A percentile compares a stretch with the other conserved stretches of the same genome.
Evolutionary conservation across 2,888 invertebrate species (phyloP).

Genomic region (Chymomyza amoena): DNA sequence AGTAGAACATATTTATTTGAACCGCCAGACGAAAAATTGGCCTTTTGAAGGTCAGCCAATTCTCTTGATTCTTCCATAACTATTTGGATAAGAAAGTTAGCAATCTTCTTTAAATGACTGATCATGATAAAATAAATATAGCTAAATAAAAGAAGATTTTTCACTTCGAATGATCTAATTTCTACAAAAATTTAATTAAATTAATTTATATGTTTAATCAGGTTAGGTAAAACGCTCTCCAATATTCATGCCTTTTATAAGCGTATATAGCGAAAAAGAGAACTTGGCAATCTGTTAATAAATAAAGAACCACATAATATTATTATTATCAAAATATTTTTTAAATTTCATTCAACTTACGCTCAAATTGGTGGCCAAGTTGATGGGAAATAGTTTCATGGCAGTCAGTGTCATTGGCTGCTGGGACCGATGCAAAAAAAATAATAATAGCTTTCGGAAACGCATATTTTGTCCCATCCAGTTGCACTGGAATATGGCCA

Average conservation of each 20-base stretch:
- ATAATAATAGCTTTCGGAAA: slow-evolving; percentile 40
- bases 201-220: not conserved
- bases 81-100: too few relatives aligned
- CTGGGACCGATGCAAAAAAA: slow-evolving; percentile 52
- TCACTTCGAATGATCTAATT: too few relatives aligned
- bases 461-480: slow-evolving; percentile 43
- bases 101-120: too few relatives aligned
- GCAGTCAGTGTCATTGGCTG: slow-evolving; percentile 43
- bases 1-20: too few relatives aligned
- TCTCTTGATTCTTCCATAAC: too few relatives aligned
- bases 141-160: too few relatives aligned
- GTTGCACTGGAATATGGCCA: slow-evolving; percentile 50
- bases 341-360: slow-evolving; percentile 24
- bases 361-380: slow-evolving; percentile 45
- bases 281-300: slow-evolving; percentile 35
- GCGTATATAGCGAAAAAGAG: slow-evolving; percentile 37
- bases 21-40: too few relatives aligned
- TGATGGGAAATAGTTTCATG: slow-evolving; percentile 49
- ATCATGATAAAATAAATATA: too few relatives aligned
- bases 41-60: too few relatives aligned
- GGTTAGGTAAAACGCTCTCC: slow-evolving; percentile 21
- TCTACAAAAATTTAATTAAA: too few relatives aligned
- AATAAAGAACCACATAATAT: not conserved
- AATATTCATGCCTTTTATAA: slow-evolving; percentile 37
- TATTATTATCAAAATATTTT: not conserved